Evolutionary conservation across 2,113 vertebrate species (phyloP).

Genomic region (Forbesichthys papilliferus): DNA sequence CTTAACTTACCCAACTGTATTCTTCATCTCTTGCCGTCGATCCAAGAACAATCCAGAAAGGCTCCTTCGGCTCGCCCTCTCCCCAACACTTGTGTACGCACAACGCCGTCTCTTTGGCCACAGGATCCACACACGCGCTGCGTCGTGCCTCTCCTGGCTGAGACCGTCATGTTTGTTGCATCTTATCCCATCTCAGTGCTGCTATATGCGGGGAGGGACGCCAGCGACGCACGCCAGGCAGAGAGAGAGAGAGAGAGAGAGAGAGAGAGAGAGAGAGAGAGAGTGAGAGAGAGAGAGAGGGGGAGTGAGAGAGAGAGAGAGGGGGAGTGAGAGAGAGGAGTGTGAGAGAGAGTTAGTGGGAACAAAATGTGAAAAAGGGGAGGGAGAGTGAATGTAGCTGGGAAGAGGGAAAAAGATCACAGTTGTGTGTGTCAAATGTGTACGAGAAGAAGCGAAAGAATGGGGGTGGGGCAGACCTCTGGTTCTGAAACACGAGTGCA

Average conservation of each 20-base stretch:
- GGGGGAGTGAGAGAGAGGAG: conserved; percentile 6
- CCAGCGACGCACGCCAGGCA: neutral
- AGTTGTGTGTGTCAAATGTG: neutral
- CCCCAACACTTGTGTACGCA: neutral
- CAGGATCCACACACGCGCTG: neutral
- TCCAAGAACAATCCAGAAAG: conserved; percentile 18
- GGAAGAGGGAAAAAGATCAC: conserved; percentile 4
- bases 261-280: conserved; percentile 11
- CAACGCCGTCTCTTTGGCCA: conserved; percentile 12
- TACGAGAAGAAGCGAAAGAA: conserved; percentile 9
- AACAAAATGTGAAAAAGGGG: conserved; percentile 20
- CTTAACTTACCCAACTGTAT: conserved; percentile 40
- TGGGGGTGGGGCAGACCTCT: conserved; percentile 42
- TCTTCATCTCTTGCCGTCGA: conserved; percentile 11
- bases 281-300: conserved; percentile 3
- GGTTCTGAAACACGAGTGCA: conserved; percentile 47
- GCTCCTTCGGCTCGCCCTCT: neutral
- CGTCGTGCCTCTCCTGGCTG: neutral
- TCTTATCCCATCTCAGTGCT: conserved; percentile 34
- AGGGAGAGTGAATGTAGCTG: conserved; percentile 2
- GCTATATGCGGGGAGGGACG: conserved; percentile 1
- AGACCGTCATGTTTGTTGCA: conserved; percentile 16
- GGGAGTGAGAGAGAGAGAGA: neutral
- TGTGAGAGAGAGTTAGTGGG: conserved; percentile 13
- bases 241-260: conserved; percentile 9